Evolutionary conservation across 1,140 invertebrate species (phyloP), one percentile per base, ranked within the genome.

Genomic region (Pseudomyrmex pallidus): DNA sequence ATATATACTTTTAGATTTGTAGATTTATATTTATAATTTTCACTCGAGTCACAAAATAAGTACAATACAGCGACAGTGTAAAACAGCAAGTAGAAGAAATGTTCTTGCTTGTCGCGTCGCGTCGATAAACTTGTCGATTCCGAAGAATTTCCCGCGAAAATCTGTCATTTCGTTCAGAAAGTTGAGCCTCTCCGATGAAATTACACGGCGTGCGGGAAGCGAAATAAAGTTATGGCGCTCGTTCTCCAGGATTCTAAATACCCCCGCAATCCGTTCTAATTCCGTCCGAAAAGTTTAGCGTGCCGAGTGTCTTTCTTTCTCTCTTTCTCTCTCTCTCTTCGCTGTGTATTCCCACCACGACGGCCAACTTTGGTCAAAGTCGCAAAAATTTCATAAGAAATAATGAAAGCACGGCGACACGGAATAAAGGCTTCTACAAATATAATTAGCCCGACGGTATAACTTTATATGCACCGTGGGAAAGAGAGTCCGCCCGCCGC

Each of bases 151-250:
- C 64, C 63, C 46, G 17, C 68, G 76, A 84, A 83, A 87, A 87
- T 85, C 85, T 76, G 82, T 87, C 85, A 64, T 57, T 68, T 50
- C 59, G 46, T 5, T 68, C 72, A 66, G 84, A 77, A 87, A 86
- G 63, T 73, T 22, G 13, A 66, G 17, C 62, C 56, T 67, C 61
- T n/a, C 44, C 68, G 76, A 74, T 85, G 63, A 50, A 77, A 67
- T 76, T 67, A 63, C 48, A 74, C 25, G 68, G 52, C 20, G 48
- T 20, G 20, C 50, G 74, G 22, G 48, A 76, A 76, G 48, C 68
- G 85, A 73, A 87, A 87, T 63, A 77, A 87, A 87, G 85, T 87
- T 87, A 87, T 68, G 54, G 63, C 35, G 35, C 64, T 70, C 56
- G 84, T 82, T 64, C 52, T 15, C 85, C 0, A 35, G 48, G 57